Evolutionary conservation across 2,797 vertebrate genomes (phyloP).

Genomic region (Gadopsis bispinosus): DNA sequence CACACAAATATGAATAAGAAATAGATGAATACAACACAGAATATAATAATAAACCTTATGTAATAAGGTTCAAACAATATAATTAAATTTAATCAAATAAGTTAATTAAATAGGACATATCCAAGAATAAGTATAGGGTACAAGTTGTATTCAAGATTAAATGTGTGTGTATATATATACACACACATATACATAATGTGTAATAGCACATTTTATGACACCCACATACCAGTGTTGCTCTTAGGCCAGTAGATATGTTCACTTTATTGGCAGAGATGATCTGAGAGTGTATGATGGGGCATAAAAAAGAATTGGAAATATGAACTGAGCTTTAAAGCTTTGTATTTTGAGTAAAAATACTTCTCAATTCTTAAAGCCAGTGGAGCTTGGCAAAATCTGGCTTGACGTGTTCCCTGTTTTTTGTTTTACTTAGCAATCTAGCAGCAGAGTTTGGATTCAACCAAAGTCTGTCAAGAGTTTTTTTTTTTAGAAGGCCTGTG

Average conservation of each 20-base stretch:
- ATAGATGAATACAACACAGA: neutral
- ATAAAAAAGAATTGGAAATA: constrained; percentile 11
- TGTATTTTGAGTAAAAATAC: neutral
- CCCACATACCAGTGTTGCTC: neutral
- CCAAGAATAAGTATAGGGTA: neutral
- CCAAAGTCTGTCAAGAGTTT: constrained; percentile 17
- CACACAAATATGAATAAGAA: neutral
- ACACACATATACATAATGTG: neutral
- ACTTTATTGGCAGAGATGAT: constrained; percentile 2
- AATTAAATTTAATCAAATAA: neutral
- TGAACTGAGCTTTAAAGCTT: neutral
- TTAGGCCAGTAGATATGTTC: neutral
- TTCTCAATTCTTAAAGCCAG: constrained; percentile 23
- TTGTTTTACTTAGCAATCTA: constrained; percentile 23
- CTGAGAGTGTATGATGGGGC: constrained; percentile 9
- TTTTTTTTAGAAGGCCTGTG: constrained; percentile 1
- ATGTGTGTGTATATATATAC: neutral
- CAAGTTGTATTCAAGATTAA: neutral
- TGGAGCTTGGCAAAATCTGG: constrained; percentile 1
- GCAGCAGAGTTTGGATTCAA: constrained; percentile 16
- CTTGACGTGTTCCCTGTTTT: constrained; percentile 12
- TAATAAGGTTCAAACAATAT: neutral
- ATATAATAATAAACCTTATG: neutral
- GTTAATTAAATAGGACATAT: neutral
- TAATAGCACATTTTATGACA: neutral